These are phyloP conservation scores for Lasioglossum leucozonium DNA, from an alignment of 2,888 invertebrate genomes.

Conservation along the genomic window DNA sequence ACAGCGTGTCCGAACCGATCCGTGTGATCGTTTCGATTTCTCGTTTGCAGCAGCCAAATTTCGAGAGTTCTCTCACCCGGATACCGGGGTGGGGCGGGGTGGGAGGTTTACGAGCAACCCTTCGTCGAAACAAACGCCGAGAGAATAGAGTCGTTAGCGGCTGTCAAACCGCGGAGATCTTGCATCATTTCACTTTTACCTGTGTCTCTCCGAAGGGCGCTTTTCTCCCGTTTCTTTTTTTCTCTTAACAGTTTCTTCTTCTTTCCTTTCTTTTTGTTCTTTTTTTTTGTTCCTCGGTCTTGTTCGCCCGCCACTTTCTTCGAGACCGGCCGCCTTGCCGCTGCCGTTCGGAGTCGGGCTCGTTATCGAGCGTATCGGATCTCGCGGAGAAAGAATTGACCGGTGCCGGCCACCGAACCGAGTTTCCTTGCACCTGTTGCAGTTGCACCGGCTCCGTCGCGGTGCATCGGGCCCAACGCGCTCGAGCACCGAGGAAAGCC, in stretches of 20 bases:
- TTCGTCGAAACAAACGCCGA: conserved; percentile 65
- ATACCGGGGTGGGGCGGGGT: no score
- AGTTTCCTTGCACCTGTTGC: conserved; percentile 52
- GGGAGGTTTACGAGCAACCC: conserved; percentile 75
- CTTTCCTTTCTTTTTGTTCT: conserved; percentile 7
- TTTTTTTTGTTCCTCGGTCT: conserved; percentile 35
- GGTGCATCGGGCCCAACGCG: background rate
- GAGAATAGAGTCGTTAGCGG: conserved; percentile 73
- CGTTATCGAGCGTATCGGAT: conserved; percentile 64
- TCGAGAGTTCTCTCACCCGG: background rate
- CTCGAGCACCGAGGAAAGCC: background rate
- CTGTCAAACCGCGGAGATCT: conserved; percentile 66
- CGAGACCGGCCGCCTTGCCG: conserved; percentile 19
- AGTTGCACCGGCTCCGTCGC: background rate
- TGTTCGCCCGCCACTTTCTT: conserved; percentile 48
- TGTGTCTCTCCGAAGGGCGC: conserved; percentile 45
- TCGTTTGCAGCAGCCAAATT: background rate
- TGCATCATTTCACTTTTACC: conserved; percentile 66
- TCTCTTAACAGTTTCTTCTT: background rate
- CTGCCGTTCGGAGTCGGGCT: conserved; percentile 6
- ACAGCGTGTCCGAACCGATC: background rate
- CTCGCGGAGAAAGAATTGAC: conserved; percentile 50
- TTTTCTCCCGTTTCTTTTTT: conserved; percentile 37
- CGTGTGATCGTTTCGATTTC: background rate
- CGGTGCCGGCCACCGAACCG: conserved; percentile 20